Evolutionary conservation across 2,113 vertebrate species (phyloP), one percentile per base, ranked within the genome.

Genomic region (Apteryx mantelli): DNA sequence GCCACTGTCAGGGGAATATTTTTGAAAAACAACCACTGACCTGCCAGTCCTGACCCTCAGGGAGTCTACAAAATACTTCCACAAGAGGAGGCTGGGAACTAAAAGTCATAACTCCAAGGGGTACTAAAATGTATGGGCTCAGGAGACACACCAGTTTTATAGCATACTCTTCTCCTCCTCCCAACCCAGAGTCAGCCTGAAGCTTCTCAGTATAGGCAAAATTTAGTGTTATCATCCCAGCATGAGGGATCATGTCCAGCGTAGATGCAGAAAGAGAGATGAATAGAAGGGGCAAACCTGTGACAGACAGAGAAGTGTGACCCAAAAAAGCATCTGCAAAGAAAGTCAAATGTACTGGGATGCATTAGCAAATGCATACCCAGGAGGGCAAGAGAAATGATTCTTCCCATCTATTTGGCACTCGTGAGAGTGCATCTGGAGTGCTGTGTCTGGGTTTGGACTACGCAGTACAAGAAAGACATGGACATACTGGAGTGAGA

Each of bases 71-170:
- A 74, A 77, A 87, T 40, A 28, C 11, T 28, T 30, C 46, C n/a
- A 53, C 5, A 85, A 65, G 36, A 70, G 53, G 32, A 75, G 70
- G 11, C 7, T 63, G 22, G 15, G 17, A 13, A 52, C 32, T 52
- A 15, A 26, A 81, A 63, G 11, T 73, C 0, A 0, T 70, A 65
- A 82, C 5, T 63, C 7, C 25, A 48, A 9, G 8, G 32, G 14
- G 9, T 40, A 63, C 1, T 80, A 21, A 50, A 83, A 55, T 26
- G 5, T 46, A 65, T 46, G 32, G 60, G 46, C 25, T 73, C 40
- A 88, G 79, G 36, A 88, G 21, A 66, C 24, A 42, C 22, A 7
- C 6, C 14, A 21, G 11, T 60, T 91, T 86, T 75, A 46, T 20
- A 58, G 38, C 15, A 36, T 34, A n/a, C 4, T 40, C 4, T 13